A percentile compares a stretch with the other conserved stretches of the same genome.
Evolutionary conservation across 2,113 vertebrate species (phyloP).

Genomic region (Scalopus aquaticus): DNA sequence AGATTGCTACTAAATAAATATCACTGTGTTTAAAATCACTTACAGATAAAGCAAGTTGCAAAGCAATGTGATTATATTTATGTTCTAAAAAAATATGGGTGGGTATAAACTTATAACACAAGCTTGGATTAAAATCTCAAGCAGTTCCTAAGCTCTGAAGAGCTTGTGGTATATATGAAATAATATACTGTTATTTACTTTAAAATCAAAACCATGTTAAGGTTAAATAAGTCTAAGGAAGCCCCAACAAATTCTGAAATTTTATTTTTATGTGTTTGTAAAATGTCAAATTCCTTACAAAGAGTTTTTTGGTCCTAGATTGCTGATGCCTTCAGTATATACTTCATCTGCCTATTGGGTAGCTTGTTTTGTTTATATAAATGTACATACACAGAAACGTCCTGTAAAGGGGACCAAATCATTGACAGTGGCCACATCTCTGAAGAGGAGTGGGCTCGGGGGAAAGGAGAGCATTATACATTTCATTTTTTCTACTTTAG

Average conservation of each 20-base stretch:
- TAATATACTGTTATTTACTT: conserved; percentile 38
- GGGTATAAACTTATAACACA: neutral
- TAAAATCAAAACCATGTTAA: conserved; percentile 42
- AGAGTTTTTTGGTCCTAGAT: neutral
- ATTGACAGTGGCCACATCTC: neutral
- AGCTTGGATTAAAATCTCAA: conserved; percentile 36
- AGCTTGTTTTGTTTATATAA: conserved; percentile 37
- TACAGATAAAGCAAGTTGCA: neutral
- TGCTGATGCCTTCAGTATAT: neutral
- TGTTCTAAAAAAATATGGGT: neutral
- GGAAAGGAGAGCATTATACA: neutral
- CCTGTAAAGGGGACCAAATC: neutral
- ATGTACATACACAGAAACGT: neutral
- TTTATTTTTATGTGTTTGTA: conserved; percentile 27
- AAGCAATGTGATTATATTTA: conserved; percentile 32
- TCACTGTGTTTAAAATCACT: neutral
- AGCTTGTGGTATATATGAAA: neutral
- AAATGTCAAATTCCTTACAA: neutral
- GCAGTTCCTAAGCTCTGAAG: neutral
- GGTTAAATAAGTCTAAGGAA: conserved; percentile 37
- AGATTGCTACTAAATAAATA: neutral
- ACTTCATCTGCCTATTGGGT: neutral
- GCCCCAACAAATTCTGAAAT: neutral
- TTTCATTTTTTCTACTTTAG: neutral
- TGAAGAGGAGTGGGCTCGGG: neutral